Evolutionary conservation across 2,888 invertebrate species (phyloP), one percentile per base, ranked within the genome.

Genomic region (Hedya salicella): DNA sequence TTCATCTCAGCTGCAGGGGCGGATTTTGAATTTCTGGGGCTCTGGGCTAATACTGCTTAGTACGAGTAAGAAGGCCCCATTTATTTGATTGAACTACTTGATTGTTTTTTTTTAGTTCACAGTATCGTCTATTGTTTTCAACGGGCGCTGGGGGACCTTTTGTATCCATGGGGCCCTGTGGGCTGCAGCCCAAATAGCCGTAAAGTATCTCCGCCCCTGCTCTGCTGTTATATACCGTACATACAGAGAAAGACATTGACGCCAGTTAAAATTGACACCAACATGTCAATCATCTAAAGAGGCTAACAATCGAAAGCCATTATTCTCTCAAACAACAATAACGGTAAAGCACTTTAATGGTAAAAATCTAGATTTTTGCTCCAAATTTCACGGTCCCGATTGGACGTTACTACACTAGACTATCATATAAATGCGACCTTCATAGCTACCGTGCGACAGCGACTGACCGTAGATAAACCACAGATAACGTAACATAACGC

Each of bases 361-460:
- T 74, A 75, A 78, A 79, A 85, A 81, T 81, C 82, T 83, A 86
- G 87, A 80, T 85, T 81, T 83, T 80, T 68, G 86, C 75, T 77
- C 85, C 75, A 75, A 85, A 82, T 86, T 85, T 87, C 85, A 85
- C 84, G 86, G 84, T 74, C 76, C 75, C 70, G 73, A 78, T 81
- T 72, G 68, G 72, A 67, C 69, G 71, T 70, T 61, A 65, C 69
- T 68, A n/a, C n/a, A n/a, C n/a, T n/a, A n/a, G n/a, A n/a, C n/a
- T n/a, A n/a, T n/a, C n/a, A n/a, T n/a, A n/a, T n/a, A n/a, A n/a
- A n/a, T 64, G 61, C 66, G 67, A 61, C 66, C 66, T 66, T 66
- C 66, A 66, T 66, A 54, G 19, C 36, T 25, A 17, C 14, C 14
- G 56, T 14, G 42, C 16, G 40, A 21, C 53, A 53, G 25, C 49